Evolutionary conservation across 64 coral and sea anemone species (phyloP), one percentile per base, ranked within the genome.

Genomic region (Actinia tenebrosa): DNA sequence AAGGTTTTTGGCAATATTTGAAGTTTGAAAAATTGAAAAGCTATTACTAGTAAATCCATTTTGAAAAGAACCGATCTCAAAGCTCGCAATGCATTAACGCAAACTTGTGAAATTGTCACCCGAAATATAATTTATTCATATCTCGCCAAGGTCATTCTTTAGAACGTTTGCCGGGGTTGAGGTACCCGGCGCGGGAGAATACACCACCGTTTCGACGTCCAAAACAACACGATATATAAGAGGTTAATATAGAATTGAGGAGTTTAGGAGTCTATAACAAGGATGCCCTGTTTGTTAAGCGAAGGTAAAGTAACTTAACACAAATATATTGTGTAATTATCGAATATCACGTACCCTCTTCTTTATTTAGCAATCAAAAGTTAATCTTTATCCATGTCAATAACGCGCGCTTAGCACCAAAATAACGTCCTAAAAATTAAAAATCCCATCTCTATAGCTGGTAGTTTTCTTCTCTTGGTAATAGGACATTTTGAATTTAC

Each of bases 231-330:
- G 10, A 9, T 14, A 37, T 3, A 16, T 0, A 75, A 42, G 69
- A 26, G 8, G 37, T 30, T 30, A 27, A 2, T 27, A 27, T 50
- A 75, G 15, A 19, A 66, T 66, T 10, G 0, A 66, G 6, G 20
- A 23, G 2, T 19, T 7, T 23, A 0, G 18, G n/a, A 18, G 27
- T 37, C 64, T n/a, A 66, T 37, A 30, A 26, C 17, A 81, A 56
- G 23, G 5, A 90, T 90, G 89, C 89, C 89, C 52, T 86, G 82
- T 15, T 50, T 90, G 8, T 25, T 90, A 47, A 90, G 89, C 16
- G 89, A 90, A 90, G 89, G 89, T 90, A 90, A 90, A 83, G 89
- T 90, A 90, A 61, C 16, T 13, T 4, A 66, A 55, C 26, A 52
- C 60, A 7, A 42, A 27, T 75, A 42, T 10, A 25, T 3, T 8